Evolutionary conservation across 2,888 invertebrate genomes (phyloP).

Genomic region (Cantharis rufa): DNA sequence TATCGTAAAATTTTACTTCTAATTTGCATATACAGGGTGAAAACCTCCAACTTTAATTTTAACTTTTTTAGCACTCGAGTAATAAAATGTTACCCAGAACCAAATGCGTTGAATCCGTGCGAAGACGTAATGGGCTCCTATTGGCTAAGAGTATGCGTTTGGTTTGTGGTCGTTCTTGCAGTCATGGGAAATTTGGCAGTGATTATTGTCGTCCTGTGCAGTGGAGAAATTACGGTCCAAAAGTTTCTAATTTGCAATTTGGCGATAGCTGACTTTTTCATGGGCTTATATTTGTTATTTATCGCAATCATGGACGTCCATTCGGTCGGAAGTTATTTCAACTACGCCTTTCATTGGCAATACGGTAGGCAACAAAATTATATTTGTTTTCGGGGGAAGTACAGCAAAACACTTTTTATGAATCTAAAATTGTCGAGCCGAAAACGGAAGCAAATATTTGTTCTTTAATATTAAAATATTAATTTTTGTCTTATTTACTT

Average conservation of each 20-base stretch:
- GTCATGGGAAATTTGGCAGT: slow-evolving; percentile 84
- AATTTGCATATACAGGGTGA: background rate
- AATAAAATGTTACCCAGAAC: slow-evolving; percentile 72
- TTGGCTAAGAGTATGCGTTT: slow-evolving; percentile 79
- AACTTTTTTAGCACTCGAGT: slow-evolving; percentile 51
- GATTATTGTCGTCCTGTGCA: slow-evolving; percentile 73
- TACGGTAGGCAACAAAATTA: slow-evolving; percentile 58
- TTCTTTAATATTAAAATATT: background rate
- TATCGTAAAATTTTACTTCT: background rate
- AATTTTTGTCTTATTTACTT: background rate
- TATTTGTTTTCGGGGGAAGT: background rate
- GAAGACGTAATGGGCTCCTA: slow-evolving; percentile 87
- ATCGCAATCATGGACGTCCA: slow-evolving; percentile 83
- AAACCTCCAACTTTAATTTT: too few relatives aligned
- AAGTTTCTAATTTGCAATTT: slow-evolving; percentile 80
- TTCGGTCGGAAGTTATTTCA: slow-evolving; percentile 86
- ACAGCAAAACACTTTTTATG: background rate
- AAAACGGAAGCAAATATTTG: background rate
- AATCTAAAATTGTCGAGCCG: background rate
- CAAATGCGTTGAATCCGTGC: slow-evolving; percentile 85
- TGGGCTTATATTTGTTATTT: slow-evolving; percentile 82
- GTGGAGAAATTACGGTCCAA: slow-evolving; percentile 64
- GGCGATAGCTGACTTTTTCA: slow-evolving; percentile 86
- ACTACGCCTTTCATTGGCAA: slow-evolving; percentile 90
- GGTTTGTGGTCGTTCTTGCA: slow-evolving; percentile 83